Evolutionary conservation across 2,888 invertebrate species (phyloP).

Genomic region (Ectropis crepuscularia): DNA sequence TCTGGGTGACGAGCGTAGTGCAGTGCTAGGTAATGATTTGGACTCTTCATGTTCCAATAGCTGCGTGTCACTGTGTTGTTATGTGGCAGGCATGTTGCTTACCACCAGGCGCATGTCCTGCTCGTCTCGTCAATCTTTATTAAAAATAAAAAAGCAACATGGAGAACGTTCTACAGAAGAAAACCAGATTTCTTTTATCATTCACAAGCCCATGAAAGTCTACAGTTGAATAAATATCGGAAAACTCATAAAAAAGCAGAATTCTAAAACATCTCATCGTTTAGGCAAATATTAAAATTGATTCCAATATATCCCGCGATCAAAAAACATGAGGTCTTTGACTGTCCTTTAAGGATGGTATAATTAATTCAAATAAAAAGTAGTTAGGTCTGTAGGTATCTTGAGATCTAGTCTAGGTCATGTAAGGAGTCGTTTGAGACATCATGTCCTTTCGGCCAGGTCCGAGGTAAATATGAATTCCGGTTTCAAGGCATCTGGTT

Average conservation of each 20-base stretch:
- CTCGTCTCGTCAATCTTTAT: too few relatives aligned
- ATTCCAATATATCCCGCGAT: conserved; percentile 15
- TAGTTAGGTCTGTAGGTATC: conserved; percentile 1
- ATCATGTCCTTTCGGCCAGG: conserved; percentile 16
- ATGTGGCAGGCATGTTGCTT: too few relatives aligned
- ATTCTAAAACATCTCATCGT: conserved; percentile 2
- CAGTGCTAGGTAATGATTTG: too few relatives aligned
- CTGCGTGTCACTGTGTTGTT: too few relatives aligned
- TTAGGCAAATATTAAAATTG: conserved; percentile 23
- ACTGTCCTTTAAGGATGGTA: conserved; percentile 21
- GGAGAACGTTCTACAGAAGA: too few relatives aligned
- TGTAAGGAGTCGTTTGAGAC: conserved; percentile 18
- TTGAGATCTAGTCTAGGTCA: conserved; percentile 16
- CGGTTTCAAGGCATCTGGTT: conserved; percentile 13
- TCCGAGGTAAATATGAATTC: conserved; percentile 13
- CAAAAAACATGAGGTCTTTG: conserved; percentile 26
- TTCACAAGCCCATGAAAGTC: conserved; percentile 2
- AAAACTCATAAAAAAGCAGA: conserved; percentile 3
- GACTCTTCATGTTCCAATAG: too few relatives aligned
- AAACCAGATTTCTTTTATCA: neutral
- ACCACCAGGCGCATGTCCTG: too few relatives aligned
- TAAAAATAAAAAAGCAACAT: too few relatives aligned
- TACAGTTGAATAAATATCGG: conserved; percentile 15
- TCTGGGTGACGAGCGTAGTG: too few relatives aligned
- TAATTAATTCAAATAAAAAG: conserved; percentile 21